Conservation (phyloP, 2,797 vertebrate genomes). For the Gallinago nigripennis region DNA sequence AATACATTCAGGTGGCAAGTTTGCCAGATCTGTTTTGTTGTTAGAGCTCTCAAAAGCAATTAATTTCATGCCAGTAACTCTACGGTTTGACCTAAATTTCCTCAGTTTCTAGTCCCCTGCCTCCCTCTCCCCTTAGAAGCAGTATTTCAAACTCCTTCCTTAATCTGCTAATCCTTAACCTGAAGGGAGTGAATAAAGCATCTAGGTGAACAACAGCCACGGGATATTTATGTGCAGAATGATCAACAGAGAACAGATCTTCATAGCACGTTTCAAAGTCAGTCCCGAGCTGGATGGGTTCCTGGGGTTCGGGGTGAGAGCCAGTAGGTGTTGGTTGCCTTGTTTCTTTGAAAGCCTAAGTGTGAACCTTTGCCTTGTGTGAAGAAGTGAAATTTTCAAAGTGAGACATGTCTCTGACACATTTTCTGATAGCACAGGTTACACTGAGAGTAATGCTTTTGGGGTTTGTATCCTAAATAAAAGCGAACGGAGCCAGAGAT, state of each 20-base stretch:
- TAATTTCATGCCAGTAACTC: background rate
- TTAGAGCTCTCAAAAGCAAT: constrained; percentile 7
- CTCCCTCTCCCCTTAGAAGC: background rate
- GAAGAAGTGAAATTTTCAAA: background rate
- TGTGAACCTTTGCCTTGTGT: background rate
- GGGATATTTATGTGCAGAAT: background rate
- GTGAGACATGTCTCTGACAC: accelerated
- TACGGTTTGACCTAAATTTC: background rate
- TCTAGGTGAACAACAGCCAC: background rate
- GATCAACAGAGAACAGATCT: background rate
- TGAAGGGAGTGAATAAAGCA: background rate
- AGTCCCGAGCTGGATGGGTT: background rate
- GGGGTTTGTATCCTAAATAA: background rate
- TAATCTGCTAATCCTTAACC: background rate
- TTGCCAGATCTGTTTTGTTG: background rate
- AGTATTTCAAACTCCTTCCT: background rate
- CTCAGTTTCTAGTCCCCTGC: background rate
- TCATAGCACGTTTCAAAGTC: background rate
- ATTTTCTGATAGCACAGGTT: background rate
- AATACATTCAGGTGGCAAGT: background rate
- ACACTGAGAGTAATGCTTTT: accelerated
- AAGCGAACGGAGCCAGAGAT: background rate
- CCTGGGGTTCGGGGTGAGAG: background rate
- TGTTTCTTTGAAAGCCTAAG: background rate
- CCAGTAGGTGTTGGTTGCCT: background rate